These are phyloP conservation scores for Drosophila malerkotliana DNA, from an alignment of 1,140 invertebrate species.

Conservation along the genomic window DNA sequence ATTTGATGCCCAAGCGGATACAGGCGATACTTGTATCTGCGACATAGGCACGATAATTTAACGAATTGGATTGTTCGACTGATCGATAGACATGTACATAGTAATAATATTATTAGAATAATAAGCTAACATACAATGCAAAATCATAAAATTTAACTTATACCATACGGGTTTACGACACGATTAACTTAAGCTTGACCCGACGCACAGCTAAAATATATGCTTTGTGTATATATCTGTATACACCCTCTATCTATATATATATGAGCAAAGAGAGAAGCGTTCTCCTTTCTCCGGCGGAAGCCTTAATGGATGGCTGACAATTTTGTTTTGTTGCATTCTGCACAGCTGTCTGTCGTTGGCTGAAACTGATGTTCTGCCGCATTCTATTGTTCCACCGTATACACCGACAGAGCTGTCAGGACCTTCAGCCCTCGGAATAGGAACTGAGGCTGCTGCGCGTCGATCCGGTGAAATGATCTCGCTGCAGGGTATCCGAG, in stretches of 20 bases:
- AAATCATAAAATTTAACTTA: slow-evolving; percentile 73
- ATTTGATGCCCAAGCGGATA: slow-evolving; percentile 36
- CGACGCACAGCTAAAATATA: slow-evolving; percentile 48
- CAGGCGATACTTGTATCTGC: slow-evolving; percentile 29
- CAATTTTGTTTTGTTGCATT: slow-evolving; percentile 59
- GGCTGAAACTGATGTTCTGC: slow-evolving; percentile 8
- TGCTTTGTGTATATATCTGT: slow-evolving; percentile 34
- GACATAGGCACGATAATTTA: slow-evolving; percentile 23
- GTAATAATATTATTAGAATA: slow-evolving; percentile 64
- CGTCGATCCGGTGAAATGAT: slow-evolving; percentile 86
- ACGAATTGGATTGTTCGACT: slow-evolving; percentile 26
- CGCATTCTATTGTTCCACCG: slow-evolving; percentile 37
- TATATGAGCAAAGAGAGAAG: slow-evolving; percentile 39
- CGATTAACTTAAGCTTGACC: slow-evolving; percentile 55
- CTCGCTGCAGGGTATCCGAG: slow-evolving; percentile 86
- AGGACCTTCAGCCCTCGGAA: slow-evolving; percentile 71
- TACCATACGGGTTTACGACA: slow-evolving; percentile 50
- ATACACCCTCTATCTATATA: slow-evolving; percentile 22
- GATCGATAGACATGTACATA: slow-evolving; percentile 53
- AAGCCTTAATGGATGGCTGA: slow-evolving; percentile 65
- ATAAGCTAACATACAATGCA: slow-evolving; percentile 76
- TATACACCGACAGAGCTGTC: slow-evolving; percentile 23
- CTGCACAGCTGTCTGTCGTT: slow-evolving; percentile 40
- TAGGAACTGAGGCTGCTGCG: slow-evolving; percentile 89
- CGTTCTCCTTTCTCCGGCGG: slow-evolving; percentile 20